A percentile compares a stretch with the other conserved stretches of the same genome.
phyloP scores from a whole-genome alignment of 2,888 invertebrate species.

The Anagyrus pseudococci region DNA sequence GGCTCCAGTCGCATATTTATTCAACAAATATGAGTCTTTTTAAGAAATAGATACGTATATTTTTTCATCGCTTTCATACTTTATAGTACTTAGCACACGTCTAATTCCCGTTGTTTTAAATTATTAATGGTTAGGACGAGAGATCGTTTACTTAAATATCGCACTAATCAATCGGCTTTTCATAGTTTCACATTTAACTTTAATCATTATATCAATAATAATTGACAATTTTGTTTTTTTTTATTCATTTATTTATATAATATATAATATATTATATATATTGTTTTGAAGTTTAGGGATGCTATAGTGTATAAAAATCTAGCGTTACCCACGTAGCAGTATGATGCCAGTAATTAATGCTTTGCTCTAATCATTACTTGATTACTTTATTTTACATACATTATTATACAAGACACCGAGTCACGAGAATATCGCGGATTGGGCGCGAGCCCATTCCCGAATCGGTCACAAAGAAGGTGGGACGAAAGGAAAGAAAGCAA shows the following conservation, averaged over 20 bases:
- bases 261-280: too few species aligned
- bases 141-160: conserved; percentile 38
- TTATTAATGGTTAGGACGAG: conserved; percentile 33
- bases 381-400: conserved; percentile 17
- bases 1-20: too few species aligned
- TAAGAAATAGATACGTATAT: conserved; percentile 28
- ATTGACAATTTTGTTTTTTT: conserved; percentile 36
- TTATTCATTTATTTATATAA: conserved; percentile 19
- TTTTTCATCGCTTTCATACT: conserved; percentile 11
- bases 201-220: conserved; percentile 38
- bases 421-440: too few species aligned
- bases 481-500: conserved; percentile 17
- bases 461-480: conserved; percentile 19
- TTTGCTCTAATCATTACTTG: conserved; percentile 31
- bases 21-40: conserved; percentile 24
- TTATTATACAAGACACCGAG: too few species aligned
- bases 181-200: conserved; percentile 30
- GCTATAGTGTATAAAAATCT: conserved; percentile 37
- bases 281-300: conserved; percentile 24
- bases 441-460: too few species aligned
- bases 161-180: conserved; percentile 23
- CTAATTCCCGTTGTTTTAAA: conserved; percentile 22
- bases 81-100: conserved; percentile 25
- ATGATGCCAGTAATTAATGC: conserved; percentile 33
- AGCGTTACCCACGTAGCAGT: conserved; percentile 33